phyloP scores from a whole-genome alignment of 2,888 invertebrate species.

The Thymelicus acteon region DNA sequence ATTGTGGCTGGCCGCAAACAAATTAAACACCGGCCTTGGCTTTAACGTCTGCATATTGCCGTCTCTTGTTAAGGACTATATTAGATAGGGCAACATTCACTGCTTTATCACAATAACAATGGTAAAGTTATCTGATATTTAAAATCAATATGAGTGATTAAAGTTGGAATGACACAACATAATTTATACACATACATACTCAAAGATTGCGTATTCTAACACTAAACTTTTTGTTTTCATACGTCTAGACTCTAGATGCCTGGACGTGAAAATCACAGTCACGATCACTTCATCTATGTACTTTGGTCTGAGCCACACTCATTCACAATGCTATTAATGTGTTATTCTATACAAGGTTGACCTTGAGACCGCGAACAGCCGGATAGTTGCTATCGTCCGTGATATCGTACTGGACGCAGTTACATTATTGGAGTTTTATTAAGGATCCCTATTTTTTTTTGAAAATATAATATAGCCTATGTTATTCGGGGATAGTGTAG shows the following conservation, averaged over 20 bases:
- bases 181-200: too few relatives aligned
- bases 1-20: conserved; percentile 10
- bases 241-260: too few relatives aligned
- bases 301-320: neutral
- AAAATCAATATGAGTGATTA: neutral
- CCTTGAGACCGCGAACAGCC: conserved; percentile 5
- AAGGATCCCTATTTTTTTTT: too few relatives aligned
- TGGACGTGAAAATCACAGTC: neutral
- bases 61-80: neutral
- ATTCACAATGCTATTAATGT: conserved; percentile 8
- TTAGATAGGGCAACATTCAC: neutral
- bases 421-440: too few relatives aligned
- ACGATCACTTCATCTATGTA: neutral
- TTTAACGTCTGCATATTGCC: conserved; percentile 31
- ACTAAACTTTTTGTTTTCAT: too few relatives aligned
- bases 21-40: conserved; percentile 12
- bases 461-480: too few relatives aligned
- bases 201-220: too few relatives aligned
- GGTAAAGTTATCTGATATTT: neutral
- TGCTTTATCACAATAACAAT: conserved; percentile 4
- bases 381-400: too few relatives aligned
- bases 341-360: neutral
- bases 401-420: neutral
- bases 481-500: too few relatives aligned
- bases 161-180: neutral